Evolutionary conservation across 1,140 invertebrate genomes (phyloP), one percentile per base, ranked within the genome.

Genomic region (Scaptomyza graminum): DNA sequence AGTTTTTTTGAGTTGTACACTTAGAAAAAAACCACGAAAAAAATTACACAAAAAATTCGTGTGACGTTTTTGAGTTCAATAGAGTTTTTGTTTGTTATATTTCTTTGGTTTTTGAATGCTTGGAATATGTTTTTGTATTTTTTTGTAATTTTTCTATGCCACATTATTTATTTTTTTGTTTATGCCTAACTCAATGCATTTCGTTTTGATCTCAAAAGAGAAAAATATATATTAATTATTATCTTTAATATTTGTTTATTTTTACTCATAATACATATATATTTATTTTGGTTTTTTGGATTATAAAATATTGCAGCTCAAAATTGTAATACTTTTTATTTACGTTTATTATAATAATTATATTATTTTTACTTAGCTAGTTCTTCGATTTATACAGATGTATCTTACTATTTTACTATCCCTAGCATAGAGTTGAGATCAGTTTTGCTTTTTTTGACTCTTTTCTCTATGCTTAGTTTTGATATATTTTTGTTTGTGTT

Each of bases 181-280:
- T 55, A 74, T 87, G 55, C 78, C 83, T 87, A 87, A 87, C 78
- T 87, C 82, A 87, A 87, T 83, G 55, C 57, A 39, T 34, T 80
- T 85, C 49, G 71, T 77, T 85, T 71, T 41, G 12, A 87, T 87
- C 83, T 87, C 83, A 87, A 87, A 87, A 87, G 83, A 87, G 83
- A 87, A 87, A 87, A 87, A 87, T 87, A 87, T 87, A 88, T 88
- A 79, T 79, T 79, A 88, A 88, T 88, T 83, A 88, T 87, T 87
- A 83, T 88, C 75, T 79, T 73, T 88, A 71, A 70, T 78, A 75
- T 71, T 60, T 63, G 22, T 64, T 61, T 73, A 54, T 51, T 62
- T 81, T 55, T 60, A 46, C 59, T 59, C 46, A 47, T 22, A 47
- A 47, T 47, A 47, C 16, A 46, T 37, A 9, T 72, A 59, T 49